Percentiles rank a stretch among this genome's conserved stretches.
phyloP scores from a whole-genome alignment of 2,888 invertebrate species.

The Mantis religiosa region DNA sequence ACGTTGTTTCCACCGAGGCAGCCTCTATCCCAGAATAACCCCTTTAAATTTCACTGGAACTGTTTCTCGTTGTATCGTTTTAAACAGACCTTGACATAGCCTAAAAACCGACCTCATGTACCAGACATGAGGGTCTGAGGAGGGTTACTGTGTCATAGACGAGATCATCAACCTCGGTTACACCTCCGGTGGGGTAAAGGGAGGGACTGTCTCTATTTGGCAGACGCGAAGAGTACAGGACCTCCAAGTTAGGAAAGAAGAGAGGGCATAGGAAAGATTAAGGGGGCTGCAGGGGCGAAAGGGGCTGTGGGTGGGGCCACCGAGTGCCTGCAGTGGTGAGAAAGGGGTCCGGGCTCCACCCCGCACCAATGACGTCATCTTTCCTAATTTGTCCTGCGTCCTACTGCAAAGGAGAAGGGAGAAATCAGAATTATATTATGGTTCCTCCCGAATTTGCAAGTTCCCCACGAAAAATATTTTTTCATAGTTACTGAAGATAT shows the following conservation, averaged over 20 bases:
- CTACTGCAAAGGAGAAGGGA: background rate
- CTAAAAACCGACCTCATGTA: background rate
- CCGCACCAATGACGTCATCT: constrained; percentile 12
- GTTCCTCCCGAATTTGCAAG: background rate
- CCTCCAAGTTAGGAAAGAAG: background rate
- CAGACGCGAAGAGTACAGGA: background rate
- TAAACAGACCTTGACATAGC: background rate
- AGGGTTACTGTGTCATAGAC: background rate
- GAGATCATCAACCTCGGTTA: background rate
- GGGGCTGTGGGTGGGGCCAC: background rate
- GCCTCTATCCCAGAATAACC: background rate
- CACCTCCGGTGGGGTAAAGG: background rate
- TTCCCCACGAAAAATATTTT: too few species aligned
- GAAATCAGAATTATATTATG: background rate
- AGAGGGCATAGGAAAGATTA: background rate
- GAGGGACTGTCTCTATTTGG: background rate
- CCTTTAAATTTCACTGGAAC: background rate
- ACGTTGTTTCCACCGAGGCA: too few species aligned
- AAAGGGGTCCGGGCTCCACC: constrained; percentile 7
- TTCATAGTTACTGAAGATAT: too few species aligned
- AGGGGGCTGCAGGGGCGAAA: background rate
- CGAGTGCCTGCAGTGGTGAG: constrained; percentile 6
- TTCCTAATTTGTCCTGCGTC: constrained; percentile 22
- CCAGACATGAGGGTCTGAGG: background rate
- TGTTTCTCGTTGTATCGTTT: background rate